These are phyloP conservation scores for Nezara viridula DNA, from an alignment of 2,888 invertebrate species.

Conservation along the genomic window DNA sequence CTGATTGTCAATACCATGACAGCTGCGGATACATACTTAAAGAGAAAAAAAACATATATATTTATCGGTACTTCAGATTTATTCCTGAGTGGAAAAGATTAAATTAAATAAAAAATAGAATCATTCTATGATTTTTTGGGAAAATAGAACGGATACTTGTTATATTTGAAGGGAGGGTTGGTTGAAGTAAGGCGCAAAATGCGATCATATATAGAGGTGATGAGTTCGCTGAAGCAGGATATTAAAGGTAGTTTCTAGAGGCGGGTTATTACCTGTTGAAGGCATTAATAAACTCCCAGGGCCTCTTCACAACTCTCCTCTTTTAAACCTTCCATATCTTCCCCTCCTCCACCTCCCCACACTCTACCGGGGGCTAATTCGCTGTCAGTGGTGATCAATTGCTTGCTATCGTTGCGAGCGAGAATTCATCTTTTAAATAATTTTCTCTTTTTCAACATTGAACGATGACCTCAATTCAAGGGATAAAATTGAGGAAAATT, in stretches of 20 bases:
- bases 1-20: too few species aligned
- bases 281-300: conserved; percentile 20
- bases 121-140: neutral
- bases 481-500: neutral
- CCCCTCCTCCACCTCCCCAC: neutral
- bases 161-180: conserved; percentile 35
- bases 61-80: too few species aligned
- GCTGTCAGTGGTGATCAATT: neutral
- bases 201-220: conserved; percentile 45
- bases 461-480: neutral
- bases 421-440: neutral
- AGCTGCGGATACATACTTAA: too few species aligned
- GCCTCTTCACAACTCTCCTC: conserved; percentile 49
- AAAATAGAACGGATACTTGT: neutral
- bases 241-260: conserved; percentile 46
- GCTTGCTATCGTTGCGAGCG: neutral
- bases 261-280: conserved; percentile 46
- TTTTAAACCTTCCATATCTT: conserved; percentile 43
- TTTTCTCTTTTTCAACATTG: neutral
- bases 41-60: too few species aligned
- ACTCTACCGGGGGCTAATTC: neutral
- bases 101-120: neutral
- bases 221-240: conserved; percentile 48
- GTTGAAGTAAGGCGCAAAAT: conserved; percentile 22
- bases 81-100: too few species aligned